Percentiles rank a stretch among this genome's conserved stretches.
These are phyloP conservation scores for Heloderma charlesbogerti DNA, from an alignment of 2,113 vertebrate genomes.

Conservation along the genomic window DNA sequence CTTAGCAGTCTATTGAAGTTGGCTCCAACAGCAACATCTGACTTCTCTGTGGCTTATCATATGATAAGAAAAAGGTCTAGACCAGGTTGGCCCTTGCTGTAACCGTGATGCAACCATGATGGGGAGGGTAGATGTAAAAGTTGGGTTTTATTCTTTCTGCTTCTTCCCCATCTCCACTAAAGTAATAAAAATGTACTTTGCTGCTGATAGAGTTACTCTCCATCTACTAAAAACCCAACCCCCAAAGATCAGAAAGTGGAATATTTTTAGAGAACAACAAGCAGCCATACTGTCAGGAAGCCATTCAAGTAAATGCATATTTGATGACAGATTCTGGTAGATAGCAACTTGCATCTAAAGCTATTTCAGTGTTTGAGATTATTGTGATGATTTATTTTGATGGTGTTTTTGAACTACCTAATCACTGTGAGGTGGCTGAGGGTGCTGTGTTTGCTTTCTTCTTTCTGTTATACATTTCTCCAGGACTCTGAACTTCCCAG, in stretches of 20 bases:
- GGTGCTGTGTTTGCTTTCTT: too few relatives aligned
- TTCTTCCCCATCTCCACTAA: background rate
- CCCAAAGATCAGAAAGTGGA: background rate
- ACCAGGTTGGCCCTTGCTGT: background rate
- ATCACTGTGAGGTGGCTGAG: background rate
- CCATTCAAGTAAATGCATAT: background rate
- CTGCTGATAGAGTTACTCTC: background rate
- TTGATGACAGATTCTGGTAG: background rate
- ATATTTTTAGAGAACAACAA: background rate
- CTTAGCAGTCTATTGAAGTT: too few relatives aligned
- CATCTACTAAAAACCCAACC: background rate
- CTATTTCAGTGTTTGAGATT: background rate
- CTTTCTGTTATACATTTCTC: too few relatives aligned
- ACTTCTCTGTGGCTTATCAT: background rate
- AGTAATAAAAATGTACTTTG: conserved; percentile 1
- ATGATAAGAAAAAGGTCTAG: background rate
- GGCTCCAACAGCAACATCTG: background rate
- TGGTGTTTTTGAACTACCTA: background rate
- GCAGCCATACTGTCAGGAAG: background rate
- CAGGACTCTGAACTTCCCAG: too few relatives aligned
- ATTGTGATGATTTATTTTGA: background rate
- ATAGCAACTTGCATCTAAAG: background rate
- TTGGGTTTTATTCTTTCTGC: background rate
- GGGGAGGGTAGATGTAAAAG: background rate
- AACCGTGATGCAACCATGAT: background rate